Conservation (phyloP, 2,113 vertebrate genomes). For the Xerus inauris region DNA sequence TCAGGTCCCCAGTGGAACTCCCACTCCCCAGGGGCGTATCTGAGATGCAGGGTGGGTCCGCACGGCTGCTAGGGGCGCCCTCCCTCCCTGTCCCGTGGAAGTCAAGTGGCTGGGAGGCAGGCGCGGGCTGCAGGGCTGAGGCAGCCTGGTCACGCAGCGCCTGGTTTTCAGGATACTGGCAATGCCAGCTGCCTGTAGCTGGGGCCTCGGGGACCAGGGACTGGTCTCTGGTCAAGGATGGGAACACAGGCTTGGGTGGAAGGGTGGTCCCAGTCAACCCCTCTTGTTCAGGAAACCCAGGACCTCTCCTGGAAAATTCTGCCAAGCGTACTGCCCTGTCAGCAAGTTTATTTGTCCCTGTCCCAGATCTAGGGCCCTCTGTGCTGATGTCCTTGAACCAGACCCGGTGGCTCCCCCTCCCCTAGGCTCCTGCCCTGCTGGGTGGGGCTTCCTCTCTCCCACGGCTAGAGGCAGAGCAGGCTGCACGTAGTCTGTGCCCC, state of each 20-base stretch:
- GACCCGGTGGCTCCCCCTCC: not conserved
- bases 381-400: accelerated
- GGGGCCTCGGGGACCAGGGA: not conserved
- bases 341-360: accelerated
- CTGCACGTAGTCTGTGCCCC: accelerated
- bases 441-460: not conserved
- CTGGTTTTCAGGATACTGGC: accelerated
- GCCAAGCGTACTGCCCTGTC: not conserved
- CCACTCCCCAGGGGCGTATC: no score
- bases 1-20: accelerated
- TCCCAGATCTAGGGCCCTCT: no score
- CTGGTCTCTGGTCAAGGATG: not conserved
- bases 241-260: not conserved
- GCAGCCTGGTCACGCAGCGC: accelerated
- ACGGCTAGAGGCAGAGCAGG: accelerated
- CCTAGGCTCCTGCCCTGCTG: not conserved
- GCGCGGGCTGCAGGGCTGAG: no score
- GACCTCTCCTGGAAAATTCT: no score
- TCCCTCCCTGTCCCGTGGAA: no score
- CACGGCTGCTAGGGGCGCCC: accelerated
- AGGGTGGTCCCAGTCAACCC: not conserved
- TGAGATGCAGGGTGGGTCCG: not conserved
- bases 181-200: not conserved
- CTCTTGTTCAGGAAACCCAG: not conserved
- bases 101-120: not conserved